phyloP scores from a whole-genome alignment of 2,113 vertebrate genomes.

The Sigmodon hispidus region DNA sequence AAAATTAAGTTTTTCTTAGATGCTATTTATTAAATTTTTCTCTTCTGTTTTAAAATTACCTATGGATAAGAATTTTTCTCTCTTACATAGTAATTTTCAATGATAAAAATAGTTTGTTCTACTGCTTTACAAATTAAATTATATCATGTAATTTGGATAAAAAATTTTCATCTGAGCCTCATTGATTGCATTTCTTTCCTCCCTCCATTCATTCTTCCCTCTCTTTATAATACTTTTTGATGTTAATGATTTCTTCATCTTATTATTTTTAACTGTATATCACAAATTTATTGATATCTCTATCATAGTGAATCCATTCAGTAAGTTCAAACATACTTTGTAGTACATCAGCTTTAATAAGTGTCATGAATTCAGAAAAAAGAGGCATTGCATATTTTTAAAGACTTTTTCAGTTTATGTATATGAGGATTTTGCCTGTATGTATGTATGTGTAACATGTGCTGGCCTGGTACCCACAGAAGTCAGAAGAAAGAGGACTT shows the following conservation, averaged over 20 bases:
- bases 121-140: neutral
- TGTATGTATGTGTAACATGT: neutral
- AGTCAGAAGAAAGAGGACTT: neutral
- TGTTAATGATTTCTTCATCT: neutral
- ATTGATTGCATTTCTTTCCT: neutral
- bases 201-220: neutral
- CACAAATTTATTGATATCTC: neutral
- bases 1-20: neutral
- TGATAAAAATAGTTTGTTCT: rapidly evolving
- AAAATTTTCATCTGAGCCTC: neutral
- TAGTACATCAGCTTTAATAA: neutral
- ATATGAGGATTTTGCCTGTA: neutral
- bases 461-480: neutral
- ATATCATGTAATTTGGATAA: neutral
- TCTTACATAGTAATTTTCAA: neutral
- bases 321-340: neutral
- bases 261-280: neutral
- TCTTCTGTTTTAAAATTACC: neutral
- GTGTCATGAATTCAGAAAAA: neutral
- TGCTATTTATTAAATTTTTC: neutral
- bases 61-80: neutral
- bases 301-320: neutral
- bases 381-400: neutral
- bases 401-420: neutral
- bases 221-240: neutral